Base-by-base conservation (phyloP, 2,797 vertebrate genomes). In the Molossus alvarezi region DNA sequence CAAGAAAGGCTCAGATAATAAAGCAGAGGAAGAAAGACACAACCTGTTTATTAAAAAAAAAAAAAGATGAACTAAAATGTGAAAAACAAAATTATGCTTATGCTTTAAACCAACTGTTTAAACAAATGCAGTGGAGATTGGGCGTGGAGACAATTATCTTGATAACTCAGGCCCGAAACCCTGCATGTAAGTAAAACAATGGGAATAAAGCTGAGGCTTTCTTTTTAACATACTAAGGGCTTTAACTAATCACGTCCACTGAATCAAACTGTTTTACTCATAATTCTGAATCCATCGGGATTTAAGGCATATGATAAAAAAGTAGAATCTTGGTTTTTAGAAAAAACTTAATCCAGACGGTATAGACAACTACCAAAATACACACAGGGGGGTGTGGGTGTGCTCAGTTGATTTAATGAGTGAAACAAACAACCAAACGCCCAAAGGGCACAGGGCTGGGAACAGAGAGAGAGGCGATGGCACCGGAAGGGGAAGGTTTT, bases 1-100 rank as follows among this genome's bases (percentile, higher is more conserved):
- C n/a, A 67, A 67, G 25, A 80, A 55, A 60, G 94, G 27, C 60
- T 96, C 73, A 55, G 20, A 12, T 96, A 95, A 94, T 75, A 48
- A 71, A 45, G 13, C 60, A 25, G 11, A 93, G 20, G 9, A 80
- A 76, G 20, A 91, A 80, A 69, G 20, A 60, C 2, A 55, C 3
- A 62, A 53, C 15, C 10, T 73, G 23, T 62, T 86, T 94, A 91
- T n/a, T 45, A 45, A 9, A 62, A 69, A 41, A 81, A 53, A 37
- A 12, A 87, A 69, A 13, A 87, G 21, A 60, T 73, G 37, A 88
- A 3, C 17, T 67, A 83, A 88, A 67, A 60, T 85, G 5, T 73
- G 58, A 55, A 95, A 89, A 87, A 45, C 53, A 58, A 91, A 90
- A 79, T 71, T 58, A 60, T 73, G 13, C 23, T 67, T 92, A 77